Base-by-base conservation (phyloP, 2,113 vertebrate genomes). In the Entelurus aequoreus region DNA sequence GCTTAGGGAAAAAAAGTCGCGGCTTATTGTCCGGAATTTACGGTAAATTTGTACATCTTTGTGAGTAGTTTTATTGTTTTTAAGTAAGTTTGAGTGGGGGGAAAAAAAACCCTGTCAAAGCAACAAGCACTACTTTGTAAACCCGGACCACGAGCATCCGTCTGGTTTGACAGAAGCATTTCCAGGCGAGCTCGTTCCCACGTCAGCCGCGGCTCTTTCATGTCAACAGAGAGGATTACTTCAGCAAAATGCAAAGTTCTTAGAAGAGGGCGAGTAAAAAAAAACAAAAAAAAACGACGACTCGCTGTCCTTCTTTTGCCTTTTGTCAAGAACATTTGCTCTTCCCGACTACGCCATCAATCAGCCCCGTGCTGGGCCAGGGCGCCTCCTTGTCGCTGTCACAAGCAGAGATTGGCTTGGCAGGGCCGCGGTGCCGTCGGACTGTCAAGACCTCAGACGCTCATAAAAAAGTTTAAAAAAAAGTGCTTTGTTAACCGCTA, bases 321-420 rank as follows among this genome's bases (percentile, higher is more conserved):
- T 55, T 59, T 72, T 69, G 76, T 84, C 81, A 89, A 88, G 86
- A 87, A 81, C 88, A 63, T 72, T 78, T 73, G 64, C 55, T 77
- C 62, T 71, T 79, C 66, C 68, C 81, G 83, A 87, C 84, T 82
- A 75, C 63, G 76, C 83, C 84, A 87, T 89, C 89, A 89, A 90
- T 88, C 88, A 88, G 79, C 75, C 70, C 75, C 79, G 75, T 79
- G 78, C 65, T 68, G 72, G 74, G 73, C 79, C 77, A 77, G 79
- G 69, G 68, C 68, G 76, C 79, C 73, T 84, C 83, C 83, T 78
- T 77, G 82, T 87, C 80, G 83, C 74, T 80, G 79, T 86, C 84
- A 86, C 75, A 79, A 80, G 74, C 79, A 77, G 73, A 84, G 82
- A 85, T 85, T 83, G 80, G 78, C 65, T 74, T 46, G 56, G 75